Evolutionary conservation across 2,888 invertebrate genomes (phyloP), one percentile per base, ranked within the genome.

Genomic region (Agriopis aurantiaria): DNA sequence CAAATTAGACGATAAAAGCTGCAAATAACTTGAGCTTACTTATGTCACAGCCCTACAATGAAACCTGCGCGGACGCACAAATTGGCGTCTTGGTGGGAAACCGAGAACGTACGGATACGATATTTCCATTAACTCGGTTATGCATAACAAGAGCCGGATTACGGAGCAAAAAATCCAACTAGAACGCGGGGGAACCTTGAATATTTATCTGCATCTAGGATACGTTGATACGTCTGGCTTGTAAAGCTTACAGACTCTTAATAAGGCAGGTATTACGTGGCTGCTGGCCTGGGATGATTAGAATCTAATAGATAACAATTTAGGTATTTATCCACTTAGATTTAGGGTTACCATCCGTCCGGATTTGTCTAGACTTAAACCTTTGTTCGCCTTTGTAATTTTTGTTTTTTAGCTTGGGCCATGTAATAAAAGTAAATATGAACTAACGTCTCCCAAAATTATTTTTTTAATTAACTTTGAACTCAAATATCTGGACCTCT

Each of bases 1-100:
- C 17, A 23, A 23, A 23, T 23, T 2, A 23, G 2, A 23, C 17
- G 1, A 12, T 12, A 11, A 11, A 46, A 46, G 11, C 11, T 46
- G 46, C 11, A 11, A 11, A 12, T 12, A 46, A 12, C 5, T 12
- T 53, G 40, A 40, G 55, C 8, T 10, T 51, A 48, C 9, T 0
- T 8, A 43, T 33, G 33, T 33, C 33, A 51, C 73, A 77, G 41
- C 77, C 77, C 77, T 77, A 71, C 40, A 51, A 43, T 45, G 55
- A 45, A 68, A 72, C 65, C 84, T 83, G 85, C 83, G 84, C 87
- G 84, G 88, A 89, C 91, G 88, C 91, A 89, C 92, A 93, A 93
- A 93, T 93, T 93, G 93, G 90, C 90, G 85, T 86, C 84, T 85
- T 90, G 90, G 86, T 86, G 83, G 85, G 85, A 85, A 89, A 85